Evolutionary conservation across 1,140 invertebrate genomes (phyloP).

Genomic region (Camponotus vicinus): DNA sequence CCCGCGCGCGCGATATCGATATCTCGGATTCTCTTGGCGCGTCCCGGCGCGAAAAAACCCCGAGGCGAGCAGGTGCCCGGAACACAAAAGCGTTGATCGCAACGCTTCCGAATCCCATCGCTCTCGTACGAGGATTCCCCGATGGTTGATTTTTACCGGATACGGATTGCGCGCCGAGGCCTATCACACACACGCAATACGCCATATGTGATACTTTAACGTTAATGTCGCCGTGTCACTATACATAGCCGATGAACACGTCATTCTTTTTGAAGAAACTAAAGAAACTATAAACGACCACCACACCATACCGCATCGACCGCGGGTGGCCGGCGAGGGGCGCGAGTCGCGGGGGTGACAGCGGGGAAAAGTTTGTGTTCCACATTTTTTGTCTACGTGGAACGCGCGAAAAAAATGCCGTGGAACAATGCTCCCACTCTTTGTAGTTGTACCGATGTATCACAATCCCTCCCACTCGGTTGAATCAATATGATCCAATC

Average conservation of each 20-base stretch:
- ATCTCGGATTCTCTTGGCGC: not conserved
- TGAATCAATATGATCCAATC: constrained; percentile 33
- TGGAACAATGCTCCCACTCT: constrained; percentile 3
- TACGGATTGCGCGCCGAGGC: constrained; percentile 9
- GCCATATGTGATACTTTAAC: constrained; percentile 73
- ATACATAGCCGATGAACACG: constrained; percentile 83
- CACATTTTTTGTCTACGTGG: constrained; percentile 65
- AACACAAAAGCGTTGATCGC: not conserved
- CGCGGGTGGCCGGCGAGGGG: constrained; percentile 14
- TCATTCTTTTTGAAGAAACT: constrained; percentile 85
- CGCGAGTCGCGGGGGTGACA: not conserved
- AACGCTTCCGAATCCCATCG: not conserved
- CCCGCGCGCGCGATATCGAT: constrained; percentile 7
- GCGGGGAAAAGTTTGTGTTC: constrained; percentile 65
- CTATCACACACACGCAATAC: constrained; percentile 29
- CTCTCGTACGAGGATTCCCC: no score
- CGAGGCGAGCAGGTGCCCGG: not conserved
- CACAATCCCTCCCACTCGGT: not conserved
- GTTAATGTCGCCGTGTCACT: constrained; percentile 77
- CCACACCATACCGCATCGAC: constrained; percentile 65
- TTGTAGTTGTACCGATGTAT: not conserved
- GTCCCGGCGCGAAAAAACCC: not conserved
- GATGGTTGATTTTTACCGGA: constrained; percentile 23
- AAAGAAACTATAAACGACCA: constrained; percentile 75
- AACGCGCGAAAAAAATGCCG: constrained; percentile 46